Percentiles rank a stretch among this genome's conserved stretches.
Conservation (phyloP, 2,888 invertebrate species). For the Apamea crenata region DNA sequence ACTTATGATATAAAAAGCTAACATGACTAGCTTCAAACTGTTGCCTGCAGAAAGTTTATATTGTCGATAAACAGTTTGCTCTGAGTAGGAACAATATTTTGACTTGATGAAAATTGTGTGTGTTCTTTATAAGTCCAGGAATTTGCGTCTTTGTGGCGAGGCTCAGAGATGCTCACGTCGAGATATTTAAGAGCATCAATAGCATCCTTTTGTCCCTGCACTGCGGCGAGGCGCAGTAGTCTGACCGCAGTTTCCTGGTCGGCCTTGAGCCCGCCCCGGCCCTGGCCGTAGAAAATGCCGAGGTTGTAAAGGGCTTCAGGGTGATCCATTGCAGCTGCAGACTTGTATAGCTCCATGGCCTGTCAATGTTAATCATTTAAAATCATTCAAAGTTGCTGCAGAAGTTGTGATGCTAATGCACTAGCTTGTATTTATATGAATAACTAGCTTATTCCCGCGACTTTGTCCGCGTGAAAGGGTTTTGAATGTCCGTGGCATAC, state of each 20-base stretch:
- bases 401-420: not conserved
- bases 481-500: too few species aligned
- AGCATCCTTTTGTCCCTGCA: slow-evolving; percentile 91
- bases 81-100: slow-evolving; percentile 78
- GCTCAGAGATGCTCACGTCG: slow-evolving; percentile 73
- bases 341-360: slow-evolving; percentile 92
- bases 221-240: slow-evolving; percentile 89
- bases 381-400: not conserved
- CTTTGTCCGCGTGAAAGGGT: not conserved
- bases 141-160: slow-evolving; percentile 66
- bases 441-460: not conserved
- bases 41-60: slow-evolving; percentile 73
- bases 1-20: slow-evolving; percentile 42
- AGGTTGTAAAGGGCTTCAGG: slow-evolving; percentile 93
- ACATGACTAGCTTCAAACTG: slow-evolving; percentile 74
- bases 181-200: slow-evolving; percentile 86
- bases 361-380: slow-evolving; percentile 70
- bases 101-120: slow-evolving; percentile 69
- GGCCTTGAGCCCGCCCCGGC: slow-evolving; percentile 90
- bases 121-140: slow-evolving; percentile 72
- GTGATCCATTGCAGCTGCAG: slow-evolving; percentile 92
- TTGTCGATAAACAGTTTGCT: slow-evolving; percentile 83
- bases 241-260: slow-evolving; percentile 88
- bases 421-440: not conserved
- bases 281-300: slow-evolving; percentile 92